Evolutionary conservation across 2,113 vertebrate species (phyloP), one percentile per base, ranked within the genome.

Genomic region (Damaliscus lunatus): DNA sequence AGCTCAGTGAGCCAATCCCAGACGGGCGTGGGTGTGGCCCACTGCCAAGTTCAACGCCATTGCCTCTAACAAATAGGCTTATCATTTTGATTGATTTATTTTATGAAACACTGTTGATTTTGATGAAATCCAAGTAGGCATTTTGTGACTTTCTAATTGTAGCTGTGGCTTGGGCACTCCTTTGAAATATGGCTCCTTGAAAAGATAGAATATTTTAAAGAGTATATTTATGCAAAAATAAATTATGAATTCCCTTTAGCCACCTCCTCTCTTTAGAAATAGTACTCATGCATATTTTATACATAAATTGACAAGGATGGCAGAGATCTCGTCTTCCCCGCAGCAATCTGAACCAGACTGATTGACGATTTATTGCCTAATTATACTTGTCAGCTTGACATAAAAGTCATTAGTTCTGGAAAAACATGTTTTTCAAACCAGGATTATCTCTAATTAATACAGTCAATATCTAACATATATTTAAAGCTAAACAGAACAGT

Each of bases 311-410:
- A 98, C 95, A 98, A 80, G 93, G 59, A 71, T 96, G 94, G 84
- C 92, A 94, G 90, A 86, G 94, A 85, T 88, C 86, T 96, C 77
- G 60, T 97, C 98, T 96, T 96, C 94, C 92, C 96, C 64, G 84
- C 64, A 91, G 95, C 92, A 97, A 53, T 96, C 89, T 98, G 82
- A 96, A 93, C 74, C 92, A 94, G 64, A 94, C 55, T 96, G 97
- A 92, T 98, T 88, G 92, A 92, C 78, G 85, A 98, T 98, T 98
- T 98, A 97, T 96, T 96, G 85, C 96, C 55, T 96, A 97, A 98
- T 98, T 97, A 97, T 97, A 98, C 93, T 97, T 98, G 96, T 98
- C 95, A 98, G 93, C 71, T 71, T 98, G 96, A 98, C 96, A 96
- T 97, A 97, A 95, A 94, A 98, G 95, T 97, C 96, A 96, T 97